These are phyloP conservation scores for Argyrosomus japonicus DNA, from an alignment of 2,113 vertebrate species.

Conservation along the genomic window DNA sequence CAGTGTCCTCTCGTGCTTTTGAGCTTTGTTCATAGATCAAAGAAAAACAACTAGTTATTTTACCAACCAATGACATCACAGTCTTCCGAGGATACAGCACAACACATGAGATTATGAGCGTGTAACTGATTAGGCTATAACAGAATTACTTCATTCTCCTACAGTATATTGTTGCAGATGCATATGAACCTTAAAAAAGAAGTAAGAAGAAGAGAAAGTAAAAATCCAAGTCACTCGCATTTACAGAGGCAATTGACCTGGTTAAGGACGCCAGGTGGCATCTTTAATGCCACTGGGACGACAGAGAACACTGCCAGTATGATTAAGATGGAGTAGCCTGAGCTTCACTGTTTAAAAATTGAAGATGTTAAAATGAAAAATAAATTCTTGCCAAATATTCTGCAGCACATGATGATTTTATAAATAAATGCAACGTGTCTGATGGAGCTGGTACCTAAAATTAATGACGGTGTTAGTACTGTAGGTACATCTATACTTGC, in stretches of 20 bases:
- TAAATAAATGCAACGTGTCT: no score
- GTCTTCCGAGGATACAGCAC: constrained; percentile 55
- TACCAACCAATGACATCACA: constrained; percentile 66
- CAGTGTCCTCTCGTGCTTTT: constrained; percentile 45
- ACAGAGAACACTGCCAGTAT: constrained; percentile 19
- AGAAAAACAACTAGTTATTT: constrained; percentile 70
- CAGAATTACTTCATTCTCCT: constrained; percentile 11
- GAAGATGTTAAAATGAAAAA: constrained; percentile 24
- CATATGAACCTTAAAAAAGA: constrained; percentile 30
- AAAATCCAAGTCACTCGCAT: constrained; percentile 33
- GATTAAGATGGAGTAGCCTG: background rate
- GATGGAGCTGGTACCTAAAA: background rate
- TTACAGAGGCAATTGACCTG: constrained; percentile 41
- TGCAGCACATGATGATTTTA: constrained; percentile 9
- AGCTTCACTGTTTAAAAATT: constrained; percentile 31
- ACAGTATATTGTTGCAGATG: background rate
- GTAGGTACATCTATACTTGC: background rate
- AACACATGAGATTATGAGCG: constrained; percentile 31
- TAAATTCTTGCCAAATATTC: constrained; percentile 27
- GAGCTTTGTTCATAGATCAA: constrained; percentile 70
- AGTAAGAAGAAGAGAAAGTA: constrained; percentile 20
- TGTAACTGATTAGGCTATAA: constrained; percentile 61
- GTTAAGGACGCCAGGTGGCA: constrained; percentile 43
- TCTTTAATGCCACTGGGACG: background rate
- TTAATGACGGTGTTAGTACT: background rate